A percentile compares a stretch with the other conserved stretches of the same genome.
These are phyloP conservation scores for Leptinotarsa undecemlineata DNA, from an alignment of 1,140 invertebrate genomes.

Conservation along the genomic window DNA sequence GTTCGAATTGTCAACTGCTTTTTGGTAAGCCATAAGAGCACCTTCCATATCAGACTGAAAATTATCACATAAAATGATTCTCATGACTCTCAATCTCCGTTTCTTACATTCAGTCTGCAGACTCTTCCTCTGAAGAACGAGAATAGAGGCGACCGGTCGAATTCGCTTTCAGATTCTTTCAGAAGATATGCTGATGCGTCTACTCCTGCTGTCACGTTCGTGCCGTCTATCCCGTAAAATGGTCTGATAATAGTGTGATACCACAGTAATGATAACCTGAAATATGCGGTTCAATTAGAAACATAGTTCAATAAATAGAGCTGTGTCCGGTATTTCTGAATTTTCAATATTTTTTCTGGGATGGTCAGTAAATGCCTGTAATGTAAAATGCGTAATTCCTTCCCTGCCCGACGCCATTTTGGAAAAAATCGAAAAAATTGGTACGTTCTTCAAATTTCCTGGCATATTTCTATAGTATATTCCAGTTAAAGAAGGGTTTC, in stretches of 20 bases:
- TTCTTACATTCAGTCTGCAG: constrained; percentile 65
- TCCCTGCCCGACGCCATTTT: too few species aligned
- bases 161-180: constrained; percentile 63
- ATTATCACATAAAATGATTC: not conserved
- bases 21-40: constrained; percentile 65
- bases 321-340: too few species aligned
- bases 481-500: too few species aligned
- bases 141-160: constrained; percentile 69
- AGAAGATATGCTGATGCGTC: constrained; percentile 65
- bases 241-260: constrained; percentile 75
- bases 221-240: constrained; percentile 71
- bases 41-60: constrained; percentile 65
- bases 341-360: too few species aligned
- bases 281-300: constrained; percentile 22
- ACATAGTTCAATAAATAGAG: too few species aligned
- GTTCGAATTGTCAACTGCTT: constrained; percentile 63
- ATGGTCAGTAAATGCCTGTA: too few species aligned
- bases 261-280: constrained; percentile 70
- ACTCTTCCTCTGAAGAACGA: constrained; percentile 72
- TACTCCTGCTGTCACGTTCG: constrained; percentile 64
- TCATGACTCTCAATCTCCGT: not conserved
- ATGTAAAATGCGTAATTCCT: too few species aligned
- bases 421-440: too few species aligned
- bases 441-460: too few species aligned
- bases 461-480: too few species aligned